Evolutionary conservation across 2,797 vertebrate genomes (phyloP).

Genomic region (Melopsittacus undulatus): DNA sequence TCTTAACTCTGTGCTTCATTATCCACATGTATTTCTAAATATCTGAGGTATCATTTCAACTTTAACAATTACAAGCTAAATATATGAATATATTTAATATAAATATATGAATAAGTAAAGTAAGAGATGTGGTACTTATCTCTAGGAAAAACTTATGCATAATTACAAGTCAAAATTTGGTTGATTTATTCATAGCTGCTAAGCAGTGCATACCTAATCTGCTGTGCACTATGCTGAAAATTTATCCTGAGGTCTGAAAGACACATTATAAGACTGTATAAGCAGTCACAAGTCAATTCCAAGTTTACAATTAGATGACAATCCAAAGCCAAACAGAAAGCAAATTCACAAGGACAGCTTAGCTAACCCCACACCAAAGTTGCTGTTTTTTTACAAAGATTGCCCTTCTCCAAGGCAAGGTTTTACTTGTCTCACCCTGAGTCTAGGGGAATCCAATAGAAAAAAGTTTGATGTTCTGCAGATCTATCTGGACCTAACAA

Average conservation of each 20-base stretch:
- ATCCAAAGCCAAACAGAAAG: background rate
- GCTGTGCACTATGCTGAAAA: background rate
- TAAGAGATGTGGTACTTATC: background rate
- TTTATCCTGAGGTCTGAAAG: background rate
- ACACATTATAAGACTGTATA: background rate
- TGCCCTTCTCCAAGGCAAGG: background rate
- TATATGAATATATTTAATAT: too few species aligned
- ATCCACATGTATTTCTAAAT: background rate
- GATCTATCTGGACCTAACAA: background rate
- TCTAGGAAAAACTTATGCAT: background rate
- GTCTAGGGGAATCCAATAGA: background rate
- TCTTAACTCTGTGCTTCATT: background rate
- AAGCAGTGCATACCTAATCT: background rate
- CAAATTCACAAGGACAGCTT: background rate
- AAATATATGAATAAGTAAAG: background rate
- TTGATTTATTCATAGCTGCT: background rate
- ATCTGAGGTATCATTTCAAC: background rate
- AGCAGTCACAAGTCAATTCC: constrained; percentile 12
- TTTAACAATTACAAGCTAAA: background rate
- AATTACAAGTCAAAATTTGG: background rate
- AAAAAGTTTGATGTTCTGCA: background rate
- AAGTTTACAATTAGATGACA: background rate
- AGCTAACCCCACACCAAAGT: background rate
- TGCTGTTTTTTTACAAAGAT: background rate
- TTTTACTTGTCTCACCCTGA: background rate